A percentile compares a stretch with the other conserved stretches of the same genome.
These are phyloP conservation scores for Turritopsis rubra DNA, from an alignment of 30 jellyfish, hydroid and myxozoan species.

Conservation along the genomic window DNA sequence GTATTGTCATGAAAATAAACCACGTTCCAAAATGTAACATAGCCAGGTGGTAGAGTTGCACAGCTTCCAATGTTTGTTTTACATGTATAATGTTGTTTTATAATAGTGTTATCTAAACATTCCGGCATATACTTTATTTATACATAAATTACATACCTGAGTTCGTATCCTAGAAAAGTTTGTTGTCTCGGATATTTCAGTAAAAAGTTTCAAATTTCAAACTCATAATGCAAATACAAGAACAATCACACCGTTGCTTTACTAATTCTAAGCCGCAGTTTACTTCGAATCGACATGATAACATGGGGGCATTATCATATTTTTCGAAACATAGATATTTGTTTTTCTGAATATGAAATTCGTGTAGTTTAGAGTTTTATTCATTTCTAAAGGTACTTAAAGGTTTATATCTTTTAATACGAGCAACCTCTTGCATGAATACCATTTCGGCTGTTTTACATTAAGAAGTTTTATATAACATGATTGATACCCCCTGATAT, in stretches of 20 bases:
- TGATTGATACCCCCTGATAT: neutral
- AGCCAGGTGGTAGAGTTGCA: neutral
- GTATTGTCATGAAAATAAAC: neutral
- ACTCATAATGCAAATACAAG: neutral
- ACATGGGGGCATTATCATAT: neutral
- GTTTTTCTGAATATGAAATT: neutral
- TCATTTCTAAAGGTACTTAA: neutral
- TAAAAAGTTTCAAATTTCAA: neutral
- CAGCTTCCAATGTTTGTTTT: neutral
- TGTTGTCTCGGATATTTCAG: neutral
- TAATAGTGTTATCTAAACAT: neutral
- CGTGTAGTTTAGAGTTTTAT: neutral
- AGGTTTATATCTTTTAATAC: neutral
- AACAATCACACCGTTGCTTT: slow-evolving; percentile 9
- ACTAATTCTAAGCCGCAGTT: slow-evolving; percentile 14
- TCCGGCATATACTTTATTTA: neutral
- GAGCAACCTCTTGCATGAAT: neutral
- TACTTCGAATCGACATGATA: neutral
- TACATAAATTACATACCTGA: neutral
- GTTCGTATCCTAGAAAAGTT: slow-evolving; percentile 13
- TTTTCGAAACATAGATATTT: neutral
- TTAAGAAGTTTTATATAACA: neutral
- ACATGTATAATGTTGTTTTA: neutral
- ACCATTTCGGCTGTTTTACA: neutral
- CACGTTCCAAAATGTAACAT: neutral